Conservation (phyloP, 2,797 vertebrate species). For the Hemitrygon akajei region DNA sequence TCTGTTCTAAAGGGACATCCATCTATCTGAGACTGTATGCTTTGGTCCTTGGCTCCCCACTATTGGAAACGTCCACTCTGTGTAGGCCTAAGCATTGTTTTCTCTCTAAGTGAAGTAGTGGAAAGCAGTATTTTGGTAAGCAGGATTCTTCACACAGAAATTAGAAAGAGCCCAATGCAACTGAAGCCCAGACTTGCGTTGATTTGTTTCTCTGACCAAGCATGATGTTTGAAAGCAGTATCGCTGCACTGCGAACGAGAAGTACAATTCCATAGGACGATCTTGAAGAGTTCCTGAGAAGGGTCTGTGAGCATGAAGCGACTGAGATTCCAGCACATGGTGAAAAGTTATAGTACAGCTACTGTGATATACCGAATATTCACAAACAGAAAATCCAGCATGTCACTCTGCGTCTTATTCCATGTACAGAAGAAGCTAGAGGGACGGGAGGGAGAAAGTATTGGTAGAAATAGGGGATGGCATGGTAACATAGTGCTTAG, state of each 20-base stretch:
- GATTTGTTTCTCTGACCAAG: not conserved
- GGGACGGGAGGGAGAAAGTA: not conserved
- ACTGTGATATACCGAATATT: not conserved
- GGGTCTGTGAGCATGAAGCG: too few relatives aligned
- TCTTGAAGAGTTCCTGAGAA: not conserved
- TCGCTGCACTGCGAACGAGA: not conserved
- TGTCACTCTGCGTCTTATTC: not conserved
- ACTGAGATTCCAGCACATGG: not conserved
- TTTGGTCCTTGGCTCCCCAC: too few relatives aligned
- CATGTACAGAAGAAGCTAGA: not conserved
- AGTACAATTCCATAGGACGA: not conserved
- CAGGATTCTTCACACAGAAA: not conserved
- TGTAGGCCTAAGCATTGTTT: too few relatives aligned
- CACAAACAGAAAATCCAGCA: not conserved
- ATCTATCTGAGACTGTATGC: too few relatives aligned
- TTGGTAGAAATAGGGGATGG: not conserved
- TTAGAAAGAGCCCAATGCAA: not conserved
- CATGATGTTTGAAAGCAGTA: not conserved
- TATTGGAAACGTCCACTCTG: too few relatives aligned
- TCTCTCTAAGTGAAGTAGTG: not conserved
- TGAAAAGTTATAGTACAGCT: not conserved
- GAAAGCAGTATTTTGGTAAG: not conserved
- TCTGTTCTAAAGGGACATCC: too few relatives aligned
- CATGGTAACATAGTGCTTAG: too few relatives aligned
- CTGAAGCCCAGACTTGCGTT: not conserved